Conservation (phyloP, 2,113 vertebrate species). For the Lipophrys pholis region DNA sequence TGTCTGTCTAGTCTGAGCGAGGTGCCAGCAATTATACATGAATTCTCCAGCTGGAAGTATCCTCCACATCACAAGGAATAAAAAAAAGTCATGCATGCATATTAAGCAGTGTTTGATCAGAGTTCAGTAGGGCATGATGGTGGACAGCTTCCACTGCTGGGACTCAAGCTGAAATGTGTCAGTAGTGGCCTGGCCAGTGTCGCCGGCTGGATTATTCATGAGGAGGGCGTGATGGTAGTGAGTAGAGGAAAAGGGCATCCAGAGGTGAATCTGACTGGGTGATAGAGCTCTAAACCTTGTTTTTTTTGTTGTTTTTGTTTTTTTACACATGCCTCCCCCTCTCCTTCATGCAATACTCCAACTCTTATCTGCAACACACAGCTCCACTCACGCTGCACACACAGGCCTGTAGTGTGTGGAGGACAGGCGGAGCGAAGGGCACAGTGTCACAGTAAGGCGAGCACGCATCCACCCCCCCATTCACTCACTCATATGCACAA, state of each 20-base stretch:
- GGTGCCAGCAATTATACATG: constrained; percentile 16
- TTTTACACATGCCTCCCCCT: constrained; percentile 12
- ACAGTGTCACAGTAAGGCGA: constrained; percentile 47
- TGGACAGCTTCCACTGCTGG: constrained; percentile 13
- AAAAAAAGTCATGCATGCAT: constrained; percentile 37
- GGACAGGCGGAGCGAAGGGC: constrained; percentile 63
- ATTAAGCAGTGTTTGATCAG: constrained; percentile 21
- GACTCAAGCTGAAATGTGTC: constrained; percentile 34
- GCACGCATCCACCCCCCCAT: constrained; percentile 13
- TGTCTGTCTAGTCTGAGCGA: constrained; percentile 40
- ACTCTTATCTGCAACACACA: constrained; percentile 75
- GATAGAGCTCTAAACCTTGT: constrained; percentile 29
- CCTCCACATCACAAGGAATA: not conserved
- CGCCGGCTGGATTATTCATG: constrained; percentile 74
- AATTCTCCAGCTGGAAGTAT: constrained; percentile 3
- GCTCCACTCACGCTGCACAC: constrained; percentile 61
- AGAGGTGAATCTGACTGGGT: constrained; percentile 72
- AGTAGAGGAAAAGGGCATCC: constrained; percentile 68
- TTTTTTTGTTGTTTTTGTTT: constrained; percentile 17
- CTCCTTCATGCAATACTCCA: constrained; percentile 20
- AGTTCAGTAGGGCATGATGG: constrained; percentile 20
- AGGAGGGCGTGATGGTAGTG: constrained; percentile 60
- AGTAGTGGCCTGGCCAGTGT: constrained; percentile 32
- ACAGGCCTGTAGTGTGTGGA: constrained; percentile 55
- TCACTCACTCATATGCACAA: constrained; percentile 29